These are phyloP conservation scores for Pleuronectes platessa DNA, from an alignment of 2,113 vertebrate species.

Conservation along the genomic window DNA sequence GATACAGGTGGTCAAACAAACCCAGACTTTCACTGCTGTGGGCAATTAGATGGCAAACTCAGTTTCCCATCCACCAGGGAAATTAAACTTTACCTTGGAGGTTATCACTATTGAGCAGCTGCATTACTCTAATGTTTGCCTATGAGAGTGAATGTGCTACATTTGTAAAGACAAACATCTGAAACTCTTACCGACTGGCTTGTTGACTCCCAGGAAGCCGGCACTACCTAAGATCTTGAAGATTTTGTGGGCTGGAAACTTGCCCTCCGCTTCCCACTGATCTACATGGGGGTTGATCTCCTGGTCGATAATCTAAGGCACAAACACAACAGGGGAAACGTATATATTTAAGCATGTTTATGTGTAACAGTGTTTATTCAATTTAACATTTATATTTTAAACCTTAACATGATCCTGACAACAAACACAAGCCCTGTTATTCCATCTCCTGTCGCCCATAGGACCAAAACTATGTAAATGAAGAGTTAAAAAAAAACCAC, in stretches of 20 bases:
- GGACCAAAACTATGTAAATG: neutral
- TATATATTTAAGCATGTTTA: neutral
- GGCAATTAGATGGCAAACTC: too few species aligned
- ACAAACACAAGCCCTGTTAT: conserved; percentile 6
- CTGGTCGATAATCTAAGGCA: conserved; percentile 85
- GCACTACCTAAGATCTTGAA: conserved; percentile 87
- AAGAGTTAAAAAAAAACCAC: neutral
- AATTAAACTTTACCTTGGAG: too few species aligned
- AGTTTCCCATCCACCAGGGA: too few species aligned
- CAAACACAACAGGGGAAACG: conserved; percentile 26
- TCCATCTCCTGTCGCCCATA: neutral
- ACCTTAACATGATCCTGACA: neutral
- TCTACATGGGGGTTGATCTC: conserved; percentile 89
- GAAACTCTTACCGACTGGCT: conserved; percentile 80
- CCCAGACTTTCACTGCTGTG: too few species aligned
- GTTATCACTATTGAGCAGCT: too few species aligned
- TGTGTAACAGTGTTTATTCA: too few species aligned
- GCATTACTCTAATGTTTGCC: neutral
- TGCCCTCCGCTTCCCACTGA: conserved; percentile 86
- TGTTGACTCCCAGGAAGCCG: conserved; percentile 86
- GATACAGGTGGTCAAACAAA: too few species aligned
- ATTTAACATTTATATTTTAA: neutral
- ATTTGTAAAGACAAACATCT: neutral
- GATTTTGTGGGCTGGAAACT: conserved; percentile 86
- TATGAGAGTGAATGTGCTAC: neutral